These are phyloP conservation scores for Gymnocheta viridis DNA, from an alignment of 2,888 invertebrate genomes.

Conservation along the genomic window DNA sequence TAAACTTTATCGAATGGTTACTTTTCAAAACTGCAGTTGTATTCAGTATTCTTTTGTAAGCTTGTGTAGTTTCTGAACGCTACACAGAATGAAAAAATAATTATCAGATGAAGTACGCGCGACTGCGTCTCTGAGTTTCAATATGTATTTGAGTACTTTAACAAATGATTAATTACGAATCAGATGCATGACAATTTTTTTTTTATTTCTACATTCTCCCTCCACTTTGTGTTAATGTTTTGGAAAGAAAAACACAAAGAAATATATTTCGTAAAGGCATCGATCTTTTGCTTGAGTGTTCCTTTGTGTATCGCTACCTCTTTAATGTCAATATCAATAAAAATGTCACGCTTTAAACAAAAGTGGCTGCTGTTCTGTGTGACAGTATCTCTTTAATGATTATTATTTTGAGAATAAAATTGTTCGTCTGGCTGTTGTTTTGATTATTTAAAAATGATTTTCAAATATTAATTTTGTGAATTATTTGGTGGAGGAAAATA, in stretches of 20 bases:
- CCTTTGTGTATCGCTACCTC: conserved; percentile 38
- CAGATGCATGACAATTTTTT: conserved; percentile 72
- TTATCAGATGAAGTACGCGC: conserved; percentile 56
- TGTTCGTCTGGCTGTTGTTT: conserved; percentile 20
- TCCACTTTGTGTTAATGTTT: background rate
- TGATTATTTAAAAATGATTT: conserved; percentile 38
- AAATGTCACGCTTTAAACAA: conserved; percentile 69
- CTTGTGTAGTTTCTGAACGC: background rate
- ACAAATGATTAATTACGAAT: conserved; percentile 72
- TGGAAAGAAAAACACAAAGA: background rate
- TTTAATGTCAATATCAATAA: conserved; percentile 69
- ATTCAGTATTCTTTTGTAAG: background rate
- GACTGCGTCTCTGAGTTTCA: conserved; percentile 28
- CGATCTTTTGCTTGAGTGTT: conserved; percentile 50
- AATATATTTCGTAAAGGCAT: conserved; percentile 38
- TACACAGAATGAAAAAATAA: conserved; percentile 41
- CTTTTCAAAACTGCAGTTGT: background rate
- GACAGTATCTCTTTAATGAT: conserved; percentile 38
- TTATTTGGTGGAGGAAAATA: background rate
- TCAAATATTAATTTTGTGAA: conserved; percentile 25
- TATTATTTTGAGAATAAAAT: conserved; percentile 8
- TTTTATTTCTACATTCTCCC: conserved; percentile 10
- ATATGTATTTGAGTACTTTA: conserved; percentile 34
- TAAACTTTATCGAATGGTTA: background rate
- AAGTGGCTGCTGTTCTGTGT: conserved; percentile 60